phyloP scores from a whole-genome alignment of 2,113 vertebrate genomes.

The Stomatorhinus ivindoensis region DNA sequence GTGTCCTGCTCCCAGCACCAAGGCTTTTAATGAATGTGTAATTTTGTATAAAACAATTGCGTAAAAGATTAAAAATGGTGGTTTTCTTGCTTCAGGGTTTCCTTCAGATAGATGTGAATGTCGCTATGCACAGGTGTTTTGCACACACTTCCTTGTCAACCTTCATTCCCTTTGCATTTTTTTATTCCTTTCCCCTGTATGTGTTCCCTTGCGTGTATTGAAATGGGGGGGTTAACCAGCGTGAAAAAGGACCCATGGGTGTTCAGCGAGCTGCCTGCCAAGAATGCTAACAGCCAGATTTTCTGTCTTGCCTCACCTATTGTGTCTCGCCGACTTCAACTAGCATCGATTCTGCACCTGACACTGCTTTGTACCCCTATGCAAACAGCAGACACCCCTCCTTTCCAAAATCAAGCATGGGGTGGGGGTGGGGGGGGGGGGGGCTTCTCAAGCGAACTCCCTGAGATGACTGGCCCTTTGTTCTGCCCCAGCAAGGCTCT shows the following conservation, averaged over 20 bases:
- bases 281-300: not conserved
- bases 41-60: not conserved
- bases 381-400: not conserved
- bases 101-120: not conserved
- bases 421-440: too few relatives aligned
- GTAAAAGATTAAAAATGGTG: not conserved
- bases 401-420: not conserved
- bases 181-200: not conserved
- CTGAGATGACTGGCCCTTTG: not conserved
- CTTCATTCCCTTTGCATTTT: not conserved
- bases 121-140: not conserved
- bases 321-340: not conserved
- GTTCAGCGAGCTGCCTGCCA: slow-evolving; percentile 9
- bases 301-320: slow-evolving; percentile 11
- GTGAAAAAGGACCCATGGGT: slow-evolving; percentile 1
- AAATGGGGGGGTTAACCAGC: not conserved
- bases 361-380: not conserved
- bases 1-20: not conserved
- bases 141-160: not conserved
- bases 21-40: not conserved
- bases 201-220: not conserved
- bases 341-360: not conserved
- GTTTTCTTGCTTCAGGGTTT: not conserved
- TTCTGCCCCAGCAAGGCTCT: not conserved
- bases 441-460: not conserved